Conservation (phyloP, 2,888 invertebrate genomes). For the Rhingia campestris region DNA sequence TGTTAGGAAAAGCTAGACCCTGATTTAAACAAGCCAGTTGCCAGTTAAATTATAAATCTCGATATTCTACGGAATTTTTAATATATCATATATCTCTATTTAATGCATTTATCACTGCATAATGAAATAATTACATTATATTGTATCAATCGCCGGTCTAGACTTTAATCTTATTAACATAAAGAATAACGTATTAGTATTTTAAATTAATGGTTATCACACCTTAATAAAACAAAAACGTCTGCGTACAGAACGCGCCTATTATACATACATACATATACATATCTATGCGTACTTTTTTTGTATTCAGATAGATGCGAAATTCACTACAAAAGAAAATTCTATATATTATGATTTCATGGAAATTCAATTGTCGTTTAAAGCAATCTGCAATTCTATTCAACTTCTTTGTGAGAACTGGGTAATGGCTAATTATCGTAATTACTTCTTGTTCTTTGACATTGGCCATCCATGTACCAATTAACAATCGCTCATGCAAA, state of each 20-base stretch:
- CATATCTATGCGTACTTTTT: not conserved
- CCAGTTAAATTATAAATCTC: no score
- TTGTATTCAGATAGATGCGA: not conserved
- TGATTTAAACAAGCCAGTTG: no score
- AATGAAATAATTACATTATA: no score
- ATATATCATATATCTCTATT: no score
- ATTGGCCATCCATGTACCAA: constrained; percentile 76
- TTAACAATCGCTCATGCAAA: constrained; percentile 81
- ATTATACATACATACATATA: no score
- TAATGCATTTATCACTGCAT: no score
- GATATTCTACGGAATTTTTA: no score
- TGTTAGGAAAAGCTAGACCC: no score
- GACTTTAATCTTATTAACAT: not conserved
- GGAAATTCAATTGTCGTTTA: constrained; percentile 30
- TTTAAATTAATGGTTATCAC: no score
- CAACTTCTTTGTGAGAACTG: constrained; percentile 51
- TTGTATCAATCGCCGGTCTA: no score
- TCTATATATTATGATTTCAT: not conserved
- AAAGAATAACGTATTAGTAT: not conserved
- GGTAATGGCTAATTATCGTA: constrained; percentile 36
- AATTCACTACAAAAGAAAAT: not conserved
- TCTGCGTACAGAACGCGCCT: not conserved
- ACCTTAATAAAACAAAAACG: not conserved
- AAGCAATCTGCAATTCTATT: constrained; percentile 32
- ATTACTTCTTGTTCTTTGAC: constrained; percentile 73